A percentile compares a stretch with the other conserved stretches of the same genome.
phyloP scores from a whole-genome alignment of 2,797 vertebrate genomes.

The Huso huso region DNA sequence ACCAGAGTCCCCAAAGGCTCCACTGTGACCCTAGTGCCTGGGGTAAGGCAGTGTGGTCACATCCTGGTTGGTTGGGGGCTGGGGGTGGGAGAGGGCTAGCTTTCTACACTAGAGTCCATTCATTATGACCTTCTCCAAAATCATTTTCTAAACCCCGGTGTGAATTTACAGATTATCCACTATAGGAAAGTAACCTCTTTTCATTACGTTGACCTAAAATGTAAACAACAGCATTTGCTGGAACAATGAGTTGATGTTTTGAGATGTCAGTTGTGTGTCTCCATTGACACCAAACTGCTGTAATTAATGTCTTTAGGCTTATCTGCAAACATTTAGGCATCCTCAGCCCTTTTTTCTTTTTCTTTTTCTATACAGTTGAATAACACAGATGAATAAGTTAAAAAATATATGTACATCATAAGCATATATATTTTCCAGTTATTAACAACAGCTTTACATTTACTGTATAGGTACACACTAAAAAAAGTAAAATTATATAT shows the following conservation, averaged over 20 bases:
- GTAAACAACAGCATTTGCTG: conserved; percentile 56
- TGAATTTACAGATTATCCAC: conserved; percentile 34
- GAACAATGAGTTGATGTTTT: conserved; percentile 35
- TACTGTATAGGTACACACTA: too few species aligned
- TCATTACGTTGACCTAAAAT: conserved; percentile 38
- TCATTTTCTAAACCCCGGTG: conserved; percentile 41
- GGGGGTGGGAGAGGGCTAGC: conserved; percentile 28
- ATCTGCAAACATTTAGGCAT: conserved; percentile 79
- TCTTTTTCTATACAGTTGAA: neutral
- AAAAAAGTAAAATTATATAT: too few species aligned
- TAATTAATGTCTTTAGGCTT: conserved; percentile 62
- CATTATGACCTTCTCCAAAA: conserved; percentile 31
- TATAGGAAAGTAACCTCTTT: conserved; percentile 21
- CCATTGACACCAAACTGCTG: conserved; percentile 51
- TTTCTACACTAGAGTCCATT: conserved; percentile 42
- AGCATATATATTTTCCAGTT: too few species aligned
- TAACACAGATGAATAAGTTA: too few species aligned
- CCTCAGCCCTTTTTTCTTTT: conserved; percentile 22
- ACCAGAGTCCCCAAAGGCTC: conserved; percentile 45
- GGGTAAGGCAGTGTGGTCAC: conserved; percentile 41
- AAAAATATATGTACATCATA: too few species aligned
- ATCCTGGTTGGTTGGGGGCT: conserved; percentile 45
- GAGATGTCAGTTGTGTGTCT: conserved; percentile 42
- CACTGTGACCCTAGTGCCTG: conserved; percentile 50
- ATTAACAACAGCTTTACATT: too few species aligned